Evolutionary conservation across 1,140 invertebrate genomes (phyloP).

Genomic region (Sarcophaga peregrina): DNA sequence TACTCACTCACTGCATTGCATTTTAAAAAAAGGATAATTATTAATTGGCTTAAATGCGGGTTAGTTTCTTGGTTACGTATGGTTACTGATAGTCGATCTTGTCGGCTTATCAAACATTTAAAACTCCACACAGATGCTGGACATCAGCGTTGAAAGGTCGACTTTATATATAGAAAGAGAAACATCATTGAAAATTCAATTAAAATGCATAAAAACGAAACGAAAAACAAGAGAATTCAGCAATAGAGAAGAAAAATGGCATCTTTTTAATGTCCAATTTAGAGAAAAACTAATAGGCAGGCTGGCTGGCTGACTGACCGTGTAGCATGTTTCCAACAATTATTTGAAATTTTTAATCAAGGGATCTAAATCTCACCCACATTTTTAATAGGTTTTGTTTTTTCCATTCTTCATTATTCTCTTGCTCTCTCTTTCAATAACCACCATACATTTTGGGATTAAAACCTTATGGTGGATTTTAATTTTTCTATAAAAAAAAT

Average conservation of each 20-base stretch:
- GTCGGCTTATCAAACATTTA: neutral
- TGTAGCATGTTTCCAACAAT: neutral
- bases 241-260: neutral
- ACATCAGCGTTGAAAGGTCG: neutral
- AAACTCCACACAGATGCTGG: constrained; percentile 1
- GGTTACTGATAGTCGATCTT: neutral
- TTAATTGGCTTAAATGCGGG: constrained; percentile 21
- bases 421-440: neutral
- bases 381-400: constrained; percentile 5
- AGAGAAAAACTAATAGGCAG: neutral
- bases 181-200: constrained; percentile 13
- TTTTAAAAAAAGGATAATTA: constrained; percentile 7
- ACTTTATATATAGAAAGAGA: neutral
- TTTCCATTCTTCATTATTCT: neutral
- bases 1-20: neutral
- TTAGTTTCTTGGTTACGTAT: neutral
- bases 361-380: constrained; percentile 11
- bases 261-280: neutral
- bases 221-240: neutral
- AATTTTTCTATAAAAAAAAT: neutral
- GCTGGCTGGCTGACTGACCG: neutral
- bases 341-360: constrained; percentile 23
- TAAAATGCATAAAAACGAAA: constrained; percentile 2
- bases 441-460: neutral
- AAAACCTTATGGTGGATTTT: constrained; percentile 22